phyloP scores from a whole-genome alignment of 2,113 vertebrate genomes.

The Trinectes maculatus region DNA sequence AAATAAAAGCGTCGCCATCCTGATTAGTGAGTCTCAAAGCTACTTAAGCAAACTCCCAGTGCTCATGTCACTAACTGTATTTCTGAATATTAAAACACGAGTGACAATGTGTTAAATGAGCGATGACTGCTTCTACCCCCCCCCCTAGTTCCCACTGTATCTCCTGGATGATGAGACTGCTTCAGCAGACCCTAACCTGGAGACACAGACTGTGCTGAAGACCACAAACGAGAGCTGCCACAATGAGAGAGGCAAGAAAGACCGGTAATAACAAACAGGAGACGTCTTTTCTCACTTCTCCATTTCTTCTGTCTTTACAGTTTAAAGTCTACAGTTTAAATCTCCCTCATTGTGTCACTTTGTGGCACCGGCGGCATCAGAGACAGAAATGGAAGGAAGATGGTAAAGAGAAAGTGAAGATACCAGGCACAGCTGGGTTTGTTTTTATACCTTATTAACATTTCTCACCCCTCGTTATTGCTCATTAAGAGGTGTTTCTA shows the following conservation, averaged over 20 bases:
- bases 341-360: conserved; percentile 33
- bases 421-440: background rate
- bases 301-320: conserved; percentile 24
- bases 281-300: conserved; percentile 29
- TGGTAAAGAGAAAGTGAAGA: background rate
- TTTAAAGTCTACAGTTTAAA: conserved; percentile 22
- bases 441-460: conserved; percentile 11
- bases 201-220: conserved; percentile 52
- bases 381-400: background rate
- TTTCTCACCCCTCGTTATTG: conserved; percentile 13
- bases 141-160: conserved; percentile 23
- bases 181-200: conserved; percentile 29
- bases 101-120: conserved; percentile 36
- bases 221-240: conserved; percentile 38
- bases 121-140: conserved; percentile 12
- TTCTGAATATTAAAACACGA: conserved; percentile 39
- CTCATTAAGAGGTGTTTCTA: conserved; percentile 14
- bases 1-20: background rate
- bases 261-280: conserved; percentile 25
- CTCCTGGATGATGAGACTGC: conserved; percentile 28
- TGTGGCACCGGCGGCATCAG: background rate
- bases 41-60: conserved; percentile 2
- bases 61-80: conserved; percentile 5
- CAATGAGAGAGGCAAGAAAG: conserved; percentile 32
- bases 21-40: conserved; percentile 7